Percentiles rank a stretch among this genome's conserved stretches.
phyloP scores from a whole-genome alignment of 2,797 vertebrate species.

The Enteromius afrohamiltoni region DNA sequence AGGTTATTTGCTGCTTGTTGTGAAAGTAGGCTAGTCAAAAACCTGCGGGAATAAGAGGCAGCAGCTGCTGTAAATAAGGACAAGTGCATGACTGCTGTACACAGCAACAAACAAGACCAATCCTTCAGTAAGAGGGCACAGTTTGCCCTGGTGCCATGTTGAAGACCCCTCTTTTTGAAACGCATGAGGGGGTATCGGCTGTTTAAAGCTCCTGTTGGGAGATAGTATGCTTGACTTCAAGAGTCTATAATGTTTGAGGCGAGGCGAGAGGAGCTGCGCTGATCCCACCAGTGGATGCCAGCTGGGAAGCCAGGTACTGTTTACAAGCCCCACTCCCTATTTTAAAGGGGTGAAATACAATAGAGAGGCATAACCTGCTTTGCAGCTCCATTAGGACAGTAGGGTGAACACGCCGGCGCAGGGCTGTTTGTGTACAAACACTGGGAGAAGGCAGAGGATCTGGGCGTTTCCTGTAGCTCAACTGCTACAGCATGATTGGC shows the following conservation, averaged over 20 bases:
- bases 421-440: constrained; percentile 48
- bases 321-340: constrained; percentile 43
- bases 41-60: constrained; percentile 4
- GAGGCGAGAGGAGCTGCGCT: constrained; percentile 39
- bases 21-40: constrained; percentile 38
- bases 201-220: constrained; percentile 20
- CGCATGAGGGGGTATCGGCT: background rate
- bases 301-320: constrained; percentile 39
- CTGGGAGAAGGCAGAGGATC: background rate
- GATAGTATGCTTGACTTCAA: constrained; percentile 31
- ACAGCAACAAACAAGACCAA: background rate
- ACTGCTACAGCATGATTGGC: background rate
- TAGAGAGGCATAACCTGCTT: constrained; percentile 52
- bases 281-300: constrained; percentile 43
- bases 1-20: constrained; percentile 8
- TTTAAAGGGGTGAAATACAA: constrained; percentile 43
- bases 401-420: constrained; percentile 1
- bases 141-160: background rate
- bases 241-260: constrained; percentile 42
- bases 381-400: constrained; percentile 41
- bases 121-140: background rate
- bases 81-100: background rate
- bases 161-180: constrained; percentile 6
- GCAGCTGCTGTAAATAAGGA: constrained; percentile 28
- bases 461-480: constrained; percentile 2